phyloP scores from a whole-genome alignment of 2,113 vertebrate species.

The Peromyscus polionotus region DNA sequence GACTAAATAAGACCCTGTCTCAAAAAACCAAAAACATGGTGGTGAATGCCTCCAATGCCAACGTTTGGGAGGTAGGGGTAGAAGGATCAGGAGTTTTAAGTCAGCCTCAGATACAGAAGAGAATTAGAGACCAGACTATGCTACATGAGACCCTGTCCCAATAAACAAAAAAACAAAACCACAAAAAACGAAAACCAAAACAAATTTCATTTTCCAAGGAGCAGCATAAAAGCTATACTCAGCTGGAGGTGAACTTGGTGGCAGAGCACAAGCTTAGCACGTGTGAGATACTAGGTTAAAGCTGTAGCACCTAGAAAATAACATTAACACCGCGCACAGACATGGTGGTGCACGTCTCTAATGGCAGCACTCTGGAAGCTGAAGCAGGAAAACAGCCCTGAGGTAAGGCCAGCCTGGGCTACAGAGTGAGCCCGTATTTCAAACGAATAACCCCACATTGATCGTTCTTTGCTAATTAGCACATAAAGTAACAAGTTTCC shows the following conservation, averaged over 20 bases:
- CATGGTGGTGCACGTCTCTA: background rate
- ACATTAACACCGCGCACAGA: background rate
- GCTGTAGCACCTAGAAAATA: background rate
- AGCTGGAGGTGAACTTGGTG: background rate
- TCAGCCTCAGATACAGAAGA: background rate
- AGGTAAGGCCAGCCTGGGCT: background rate
- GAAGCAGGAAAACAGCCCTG: background rate
- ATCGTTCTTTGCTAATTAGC: background rate
- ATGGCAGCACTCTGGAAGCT: background rate
- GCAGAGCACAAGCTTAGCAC: background rate
- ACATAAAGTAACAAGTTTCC: background rate
- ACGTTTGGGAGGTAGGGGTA: background rate
- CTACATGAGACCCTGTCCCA: background rate
- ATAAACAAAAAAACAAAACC: background rate
- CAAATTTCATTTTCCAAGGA: conserved; percentile 35
- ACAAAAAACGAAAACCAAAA: conserved; percentile 25
- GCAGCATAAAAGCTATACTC: background rate
- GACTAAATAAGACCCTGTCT: background rate
- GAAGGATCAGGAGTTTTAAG: background rate
- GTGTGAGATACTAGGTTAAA: background rate
- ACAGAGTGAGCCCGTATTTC: background rate
- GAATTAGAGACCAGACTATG: background rate
- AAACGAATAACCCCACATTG: background rate
- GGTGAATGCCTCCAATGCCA: background rate
- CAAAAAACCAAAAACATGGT: background rate